Conservation (phyloP, 1,140 invertebrate genomes). For the Eriosoma lanigerum region DNA sequence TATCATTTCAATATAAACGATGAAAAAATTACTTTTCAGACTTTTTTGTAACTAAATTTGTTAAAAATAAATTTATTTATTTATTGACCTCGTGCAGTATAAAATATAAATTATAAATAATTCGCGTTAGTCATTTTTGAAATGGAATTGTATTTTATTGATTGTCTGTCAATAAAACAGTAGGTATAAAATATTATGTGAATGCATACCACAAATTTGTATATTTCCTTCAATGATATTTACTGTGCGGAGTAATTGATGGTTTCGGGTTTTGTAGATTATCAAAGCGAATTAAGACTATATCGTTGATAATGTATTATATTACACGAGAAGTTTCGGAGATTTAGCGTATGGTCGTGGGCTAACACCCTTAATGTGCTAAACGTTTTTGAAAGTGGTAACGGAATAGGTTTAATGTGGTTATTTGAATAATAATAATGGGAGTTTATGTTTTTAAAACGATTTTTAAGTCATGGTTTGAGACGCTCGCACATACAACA, state of each 20-base stretch:
- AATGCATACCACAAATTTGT: too few species aligned
- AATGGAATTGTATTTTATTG: too few species aligned
- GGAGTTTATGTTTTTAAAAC: slow-evolving; percentile 27
- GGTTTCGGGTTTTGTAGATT: background rate
- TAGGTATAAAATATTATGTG: too few species aligned
- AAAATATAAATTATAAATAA: background rate
- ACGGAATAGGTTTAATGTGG: slow-evolving; percentile 31
- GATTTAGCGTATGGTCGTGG: background rate
- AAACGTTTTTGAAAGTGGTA: background rate
- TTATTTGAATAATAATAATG: slow-evolving; percentile 36
- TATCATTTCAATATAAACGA: too few species aligned
- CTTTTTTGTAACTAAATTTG: too few species aligned
- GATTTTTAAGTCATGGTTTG: slow-evolving; percentile 28
- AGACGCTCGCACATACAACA: background rate
- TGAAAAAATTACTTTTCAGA: too few species aligned
- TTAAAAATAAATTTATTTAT: too few species aligned
- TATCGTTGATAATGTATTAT: background rate
- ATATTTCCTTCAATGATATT: background rate
- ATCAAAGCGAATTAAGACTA: background rate
- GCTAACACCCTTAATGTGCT: background rate
- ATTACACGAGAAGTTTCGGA: background rate
- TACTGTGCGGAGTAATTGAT: background rate
- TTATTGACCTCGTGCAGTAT: background rate
- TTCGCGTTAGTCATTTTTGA: too few species aligned
- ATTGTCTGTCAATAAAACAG: too few species aligned